Evolutionary conservation across 1,140 invertebrate genomes (phyloP).

Genomic region (Chymomyza costata): DNA sequence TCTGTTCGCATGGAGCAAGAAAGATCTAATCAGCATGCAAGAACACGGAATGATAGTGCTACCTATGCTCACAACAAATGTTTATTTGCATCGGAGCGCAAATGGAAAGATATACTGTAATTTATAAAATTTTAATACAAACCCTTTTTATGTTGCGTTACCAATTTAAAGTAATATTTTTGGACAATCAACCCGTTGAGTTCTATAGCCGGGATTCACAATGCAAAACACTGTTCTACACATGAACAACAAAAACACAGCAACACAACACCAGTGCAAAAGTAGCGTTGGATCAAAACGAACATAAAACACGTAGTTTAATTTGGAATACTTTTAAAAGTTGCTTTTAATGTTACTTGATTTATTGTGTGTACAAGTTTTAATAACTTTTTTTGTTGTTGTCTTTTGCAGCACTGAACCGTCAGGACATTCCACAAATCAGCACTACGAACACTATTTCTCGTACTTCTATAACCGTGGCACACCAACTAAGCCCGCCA

Average conservation of each 20-base stretch:
- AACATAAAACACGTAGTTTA: too few species aligned
- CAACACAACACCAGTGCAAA: too few species aligned
- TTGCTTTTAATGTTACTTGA: slow-evolving; percentile 1
- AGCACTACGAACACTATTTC: slow-evolving; percentile 66
- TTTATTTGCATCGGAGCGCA: slow-evolving; percentile 21
- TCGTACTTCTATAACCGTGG: slow-evolving; percentile 66
- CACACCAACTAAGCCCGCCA: slow-evolving; percentile 28
- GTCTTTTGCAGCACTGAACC: slow-evolving; percentile 35
- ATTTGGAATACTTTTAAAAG: too few species aligned
- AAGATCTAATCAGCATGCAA: slow-evolving; percentile 35
- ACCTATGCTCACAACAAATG: slow-evolving; percentile 24
- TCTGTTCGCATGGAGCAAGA: slow-evolving; percentile 36
- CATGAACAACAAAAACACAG: background rate
- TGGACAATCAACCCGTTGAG: too few species aligned
- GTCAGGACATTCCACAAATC: slow-evolving; percentile 31
- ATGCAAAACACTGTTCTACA: background rate
- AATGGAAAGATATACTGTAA: slow-evolving; percentile 57
- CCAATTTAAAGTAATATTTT: too few species aligned
- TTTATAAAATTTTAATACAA: slow-evolving; percentile 13
- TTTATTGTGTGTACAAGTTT: background rate
- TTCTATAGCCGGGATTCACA: too few species aligned
- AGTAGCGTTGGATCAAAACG: too few species aligned
- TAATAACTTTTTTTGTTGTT: background rate
- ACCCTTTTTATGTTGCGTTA: too few species aligned
- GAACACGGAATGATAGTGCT: slow-evolving; percentile 31